phyloP scores from a whole-genome alignment of 2,113 vertebrate species.

The Parus major region DNA sequence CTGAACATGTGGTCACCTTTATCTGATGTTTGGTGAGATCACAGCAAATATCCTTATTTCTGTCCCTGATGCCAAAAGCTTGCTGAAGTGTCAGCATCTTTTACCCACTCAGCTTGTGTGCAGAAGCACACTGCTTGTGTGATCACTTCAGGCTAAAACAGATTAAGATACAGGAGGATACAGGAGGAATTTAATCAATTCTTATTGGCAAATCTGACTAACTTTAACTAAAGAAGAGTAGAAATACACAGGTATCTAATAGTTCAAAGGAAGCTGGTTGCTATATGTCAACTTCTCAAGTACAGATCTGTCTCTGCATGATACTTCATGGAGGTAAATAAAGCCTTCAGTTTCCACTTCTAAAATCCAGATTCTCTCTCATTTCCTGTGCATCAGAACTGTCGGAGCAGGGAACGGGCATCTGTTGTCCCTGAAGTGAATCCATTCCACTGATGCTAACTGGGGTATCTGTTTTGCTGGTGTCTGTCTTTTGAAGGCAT shows the following conservation, averaged over 20 bases:
- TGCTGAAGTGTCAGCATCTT: neutral
- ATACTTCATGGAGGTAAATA: neutral
- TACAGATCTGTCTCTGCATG: neutral
- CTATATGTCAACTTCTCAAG: neutral
- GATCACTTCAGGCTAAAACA: neutral
- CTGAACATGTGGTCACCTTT: neutral
- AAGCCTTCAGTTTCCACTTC: neutral
- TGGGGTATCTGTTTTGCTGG: neutral
- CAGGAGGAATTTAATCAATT: neutral
- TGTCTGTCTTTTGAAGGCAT: conserved; percentile 17
- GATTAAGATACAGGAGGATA: neutral
- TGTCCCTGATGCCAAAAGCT: neutral
- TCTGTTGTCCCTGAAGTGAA: neutral
- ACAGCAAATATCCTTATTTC: neutral
- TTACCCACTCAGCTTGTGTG: neutral
- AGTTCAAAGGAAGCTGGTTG: neutral
- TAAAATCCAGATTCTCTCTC: neutral
- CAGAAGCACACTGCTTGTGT: neutral
- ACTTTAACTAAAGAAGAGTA: neutral
- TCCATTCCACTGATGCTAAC: neutral
- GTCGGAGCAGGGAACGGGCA: neutral
- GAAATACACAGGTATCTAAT: neutral
- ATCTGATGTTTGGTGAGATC: neutral
- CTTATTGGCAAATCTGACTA: neutral
- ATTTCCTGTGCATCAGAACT: neutral